Base-by-base conservation (phyloP, 2,888 invertebrate genomes). In the Dasysyrphus albostriatus region DNA sequence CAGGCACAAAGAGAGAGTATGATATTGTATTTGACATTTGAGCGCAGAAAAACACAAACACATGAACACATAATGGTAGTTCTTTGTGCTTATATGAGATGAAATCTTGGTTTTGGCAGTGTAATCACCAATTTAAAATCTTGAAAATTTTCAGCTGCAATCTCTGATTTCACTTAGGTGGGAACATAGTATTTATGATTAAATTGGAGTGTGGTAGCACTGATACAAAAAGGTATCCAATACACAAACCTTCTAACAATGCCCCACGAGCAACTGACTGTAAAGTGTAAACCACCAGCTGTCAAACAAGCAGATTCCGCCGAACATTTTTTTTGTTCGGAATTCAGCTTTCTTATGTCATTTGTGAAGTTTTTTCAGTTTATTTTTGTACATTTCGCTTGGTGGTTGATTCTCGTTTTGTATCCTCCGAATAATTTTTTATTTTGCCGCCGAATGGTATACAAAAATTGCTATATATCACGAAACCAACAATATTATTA, bases 331-430 rank as follows among this genome's bases (percentile, higher is more conserved):
- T 37, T 44, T n/a, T 44, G 7, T 34, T 51, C 51, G 29, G 24
- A 24, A 37, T 47, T 29, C 42, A 63, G 51, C 47, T n/a, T 70
- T 70, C 47, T n/a, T 70, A 74, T 87, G 85, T 82, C 81, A 85
- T 58, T 78, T 63, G n/a, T 49, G 54, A 59, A 75, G 73, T 73
- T 76, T 49, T 61, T 81, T 88, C 88, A 88, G 85, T 88, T 88
- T 83, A 75, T 83, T 83, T 88, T 88, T 80, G 76, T 83, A 76
- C 70, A 83, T 87, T 59, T 54, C 32, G 74, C 65, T 76, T 51
- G 16, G 58, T 69, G 85, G 85, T 42, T 88, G 88, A 51, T 47
- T 39, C 29, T 12, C 54, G 59, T 76, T 49, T 76, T 42, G 73
- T 39, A 9, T 63, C 54, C 61, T 73, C 51, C 65, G 49, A 47